These are phyloP conservation scores for Laterallus jamaicensis DNA, from an alignment of 2,113 vertebrate genomes.

Conservation along the genomic window DNA sequence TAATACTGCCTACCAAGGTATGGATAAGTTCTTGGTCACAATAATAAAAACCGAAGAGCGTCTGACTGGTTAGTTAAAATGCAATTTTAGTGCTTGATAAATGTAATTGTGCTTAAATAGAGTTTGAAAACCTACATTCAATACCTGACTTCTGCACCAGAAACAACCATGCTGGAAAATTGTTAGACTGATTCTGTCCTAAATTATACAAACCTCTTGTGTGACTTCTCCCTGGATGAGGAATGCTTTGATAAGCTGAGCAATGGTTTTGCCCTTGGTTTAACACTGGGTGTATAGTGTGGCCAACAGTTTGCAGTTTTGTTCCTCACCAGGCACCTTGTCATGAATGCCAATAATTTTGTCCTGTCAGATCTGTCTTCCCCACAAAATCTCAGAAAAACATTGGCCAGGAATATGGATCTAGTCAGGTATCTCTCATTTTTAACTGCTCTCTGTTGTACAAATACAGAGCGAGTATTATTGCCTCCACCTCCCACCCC, in stretches of 20 bases:
- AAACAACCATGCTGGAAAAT: neutral
- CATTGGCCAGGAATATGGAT: neutral
- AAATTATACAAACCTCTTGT: neutral
- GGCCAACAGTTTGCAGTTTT: fast-evolving
- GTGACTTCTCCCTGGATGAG: neutral
- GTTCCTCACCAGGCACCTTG: fast-evolving
- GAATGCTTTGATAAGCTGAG: neutral
- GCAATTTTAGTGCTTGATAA: neutral
- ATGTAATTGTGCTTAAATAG: fast-evolving
- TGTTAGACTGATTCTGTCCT: neutral
- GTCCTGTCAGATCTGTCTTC: neutral
- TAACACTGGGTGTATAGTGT: fast-evolving
- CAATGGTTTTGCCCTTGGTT: neutral
- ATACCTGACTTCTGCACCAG: neutral
- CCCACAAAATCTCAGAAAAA: neutral
- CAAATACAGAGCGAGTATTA: neutral
- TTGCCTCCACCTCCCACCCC: too few species aligned
- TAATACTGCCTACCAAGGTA: neutral
- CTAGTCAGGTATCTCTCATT: neutral
- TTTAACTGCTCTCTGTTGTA: neutral
- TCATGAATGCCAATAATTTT: neutral
- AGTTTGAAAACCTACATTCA: neutral
- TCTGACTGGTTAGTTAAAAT: neutral
- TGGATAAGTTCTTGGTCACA: neutral
- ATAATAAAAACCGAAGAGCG: neutral